Conservation (phyloP, 2,797 vertebrate species). For the Eulemur rubriventer region DNA sequence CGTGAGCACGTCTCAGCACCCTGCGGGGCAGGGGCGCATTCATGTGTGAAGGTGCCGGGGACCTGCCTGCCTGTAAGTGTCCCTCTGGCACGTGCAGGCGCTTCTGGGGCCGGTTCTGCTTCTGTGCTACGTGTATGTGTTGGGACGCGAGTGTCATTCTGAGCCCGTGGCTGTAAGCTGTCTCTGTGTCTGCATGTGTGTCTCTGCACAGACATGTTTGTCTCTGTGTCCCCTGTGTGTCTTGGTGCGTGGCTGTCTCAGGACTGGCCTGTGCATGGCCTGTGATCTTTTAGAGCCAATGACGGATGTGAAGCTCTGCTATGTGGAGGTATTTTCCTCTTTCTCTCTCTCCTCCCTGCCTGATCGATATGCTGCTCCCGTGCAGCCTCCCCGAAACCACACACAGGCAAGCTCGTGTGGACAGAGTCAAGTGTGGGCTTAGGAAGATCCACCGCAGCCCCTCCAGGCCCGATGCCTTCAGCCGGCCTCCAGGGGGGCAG, state of each 20-base stretch:
- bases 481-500: neutral
- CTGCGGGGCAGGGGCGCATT: fast-evolving
- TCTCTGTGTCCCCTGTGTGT: fast-evolving
- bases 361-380: constrained; percentile 18
- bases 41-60: neutral
- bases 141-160: neutral
- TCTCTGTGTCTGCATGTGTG: fast-evolving
- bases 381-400: constrained; percentile 50
- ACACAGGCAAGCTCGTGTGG: neutral
- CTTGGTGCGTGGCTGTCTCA: neutral
- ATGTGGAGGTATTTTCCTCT: neutral
- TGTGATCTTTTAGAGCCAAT: neutral
- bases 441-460: neutral
- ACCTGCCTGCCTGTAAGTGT: fast-evolving
- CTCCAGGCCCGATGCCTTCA: neutral
- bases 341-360: neutral
- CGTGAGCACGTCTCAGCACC: fast-evolving
- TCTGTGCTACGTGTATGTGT: neutral
- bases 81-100: neutral
- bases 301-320: neutral
- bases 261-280: neutral
- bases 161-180: neutral
- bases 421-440: constrained; percentile 56
- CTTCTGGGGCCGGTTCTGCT: neutral
- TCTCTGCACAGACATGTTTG: neutral